Evolutionary conservation across 2,888 invertebrate species (phyloP).

Genomic region (Cantharis rustica): DNA sequence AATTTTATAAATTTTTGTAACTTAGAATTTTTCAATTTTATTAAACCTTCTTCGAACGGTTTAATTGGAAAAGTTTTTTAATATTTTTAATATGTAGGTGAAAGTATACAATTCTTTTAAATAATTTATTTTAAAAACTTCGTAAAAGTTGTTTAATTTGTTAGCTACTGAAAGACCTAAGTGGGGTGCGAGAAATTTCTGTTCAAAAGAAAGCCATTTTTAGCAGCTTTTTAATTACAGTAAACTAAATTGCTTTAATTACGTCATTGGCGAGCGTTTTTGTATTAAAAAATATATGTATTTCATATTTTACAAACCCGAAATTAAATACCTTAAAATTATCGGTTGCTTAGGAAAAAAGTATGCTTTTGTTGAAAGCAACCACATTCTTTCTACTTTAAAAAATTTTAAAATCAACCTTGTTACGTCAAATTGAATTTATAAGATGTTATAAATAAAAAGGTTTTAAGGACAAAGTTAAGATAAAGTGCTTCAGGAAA

Average conservation of each 20-base stretch:
- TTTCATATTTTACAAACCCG: background rate
- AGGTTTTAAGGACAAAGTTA: background rate
- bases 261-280: background rate
- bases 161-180: background rate
- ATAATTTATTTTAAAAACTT: background rate
- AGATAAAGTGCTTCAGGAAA: background rate
- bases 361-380: background rate
- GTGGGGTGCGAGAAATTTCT: background rate
- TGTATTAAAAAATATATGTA: background rate
- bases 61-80: background rate
- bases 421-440: background rate
- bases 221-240: background rate
- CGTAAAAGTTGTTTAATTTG: background rate
- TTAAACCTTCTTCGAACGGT: background rate
- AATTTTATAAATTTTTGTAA: background rate
- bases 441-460: background rate
- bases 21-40: background rate
- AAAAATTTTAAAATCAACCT: background rate
- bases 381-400: background rate
- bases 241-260: background rate
- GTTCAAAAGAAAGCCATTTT: background rate
- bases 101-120: background rate
- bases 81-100: background rate
- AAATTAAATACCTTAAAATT: background rate
- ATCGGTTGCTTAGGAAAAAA: background rate